phyloP scores from a whole-genome alignment of 1,140 invertebrate species.

The Bradysia coprophila region DNA sequence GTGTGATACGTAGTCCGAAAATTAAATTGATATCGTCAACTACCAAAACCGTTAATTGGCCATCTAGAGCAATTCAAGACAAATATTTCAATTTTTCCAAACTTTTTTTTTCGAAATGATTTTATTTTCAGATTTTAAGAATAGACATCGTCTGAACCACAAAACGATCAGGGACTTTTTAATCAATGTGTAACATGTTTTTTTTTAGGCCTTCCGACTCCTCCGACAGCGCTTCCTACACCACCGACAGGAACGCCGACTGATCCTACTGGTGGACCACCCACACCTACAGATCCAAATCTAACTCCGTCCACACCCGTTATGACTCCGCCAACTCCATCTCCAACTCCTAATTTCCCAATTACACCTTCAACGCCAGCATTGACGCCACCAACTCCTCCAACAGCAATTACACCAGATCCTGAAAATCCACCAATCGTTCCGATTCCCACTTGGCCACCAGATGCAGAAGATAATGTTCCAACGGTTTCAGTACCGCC shows the following conservation, averaged over 20 bases:
- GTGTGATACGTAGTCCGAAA: too few relatives aligned
- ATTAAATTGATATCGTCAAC: too few relatives aligned
- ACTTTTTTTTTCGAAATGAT: too few relatives aligned
- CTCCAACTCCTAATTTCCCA: not conserved
- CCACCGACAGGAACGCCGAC: not conserved
- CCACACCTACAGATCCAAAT: not conserved
- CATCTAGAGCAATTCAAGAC: too few relatives aligned
- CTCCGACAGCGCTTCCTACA: not conserved
- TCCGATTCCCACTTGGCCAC: not conserved
- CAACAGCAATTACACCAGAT: slow-evolving; percentile 2
- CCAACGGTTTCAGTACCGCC: not conserved
- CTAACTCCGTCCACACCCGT: slow-evolving; percentile 5
- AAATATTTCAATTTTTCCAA: too few relatives aligned
- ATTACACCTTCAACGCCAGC: slow-evolving; percentile 9
- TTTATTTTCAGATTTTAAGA: too few relatives aligned
- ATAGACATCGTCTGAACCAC: too few relatives aligned
- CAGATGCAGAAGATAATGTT: not conserved
- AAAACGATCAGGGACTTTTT: too few relatives aligned
- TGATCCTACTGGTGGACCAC: not conserved
- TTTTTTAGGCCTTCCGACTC: not conserved
- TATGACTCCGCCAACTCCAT: not conserved
- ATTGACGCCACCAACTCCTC: slow-evolving; percentile 2
- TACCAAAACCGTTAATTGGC: too few relatives aligned
- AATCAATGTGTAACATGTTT: too few relatives aligned
- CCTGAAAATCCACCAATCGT: not conserved